Conservation (phyloP, 2,113 vertebrate genomes). For the Tinamus guttatus region DNA sequence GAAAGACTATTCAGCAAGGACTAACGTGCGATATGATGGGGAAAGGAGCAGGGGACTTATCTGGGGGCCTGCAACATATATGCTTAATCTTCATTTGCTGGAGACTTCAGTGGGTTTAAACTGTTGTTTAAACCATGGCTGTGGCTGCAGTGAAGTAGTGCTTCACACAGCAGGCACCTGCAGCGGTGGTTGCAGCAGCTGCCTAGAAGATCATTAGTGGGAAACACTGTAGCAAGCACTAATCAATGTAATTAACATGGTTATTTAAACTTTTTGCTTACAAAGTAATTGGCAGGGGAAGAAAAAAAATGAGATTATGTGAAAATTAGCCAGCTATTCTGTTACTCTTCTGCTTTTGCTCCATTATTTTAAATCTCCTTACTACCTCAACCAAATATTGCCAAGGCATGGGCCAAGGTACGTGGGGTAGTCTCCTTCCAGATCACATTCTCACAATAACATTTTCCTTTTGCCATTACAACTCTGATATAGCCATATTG, state of each 20-base stretch:
- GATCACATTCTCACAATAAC: conserved; percentile 45
- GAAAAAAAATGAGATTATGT: conserved; percentile 49
- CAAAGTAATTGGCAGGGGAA: conserved; percentile 43
- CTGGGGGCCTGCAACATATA: neutral
- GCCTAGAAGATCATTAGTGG: conserved; percentile 32
- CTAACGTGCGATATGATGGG: neutral
- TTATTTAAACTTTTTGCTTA: conserved; percentile 68
- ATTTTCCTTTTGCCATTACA: conserved; percentile 60
- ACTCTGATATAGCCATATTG: conserved; percentile 32
- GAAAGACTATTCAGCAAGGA: neutral
- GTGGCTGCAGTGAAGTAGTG: neutral
- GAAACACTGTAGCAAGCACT: conserved; percentile 56
- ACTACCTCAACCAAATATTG: conserved; percentile 41
- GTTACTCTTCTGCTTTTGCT: neutral
- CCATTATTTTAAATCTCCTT: conserved; percentile 60
- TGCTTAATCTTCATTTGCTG: neutral
- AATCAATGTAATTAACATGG: conserved; percentile 69
- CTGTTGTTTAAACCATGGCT: neutral
- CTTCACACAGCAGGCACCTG: neutral
- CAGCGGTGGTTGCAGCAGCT: conserved; percentile 19
- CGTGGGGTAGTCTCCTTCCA: conserved; percentile 3
- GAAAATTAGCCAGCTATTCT: conserved; percentile 54
- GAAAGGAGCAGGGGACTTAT: neutral
- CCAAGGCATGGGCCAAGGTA: neutral
- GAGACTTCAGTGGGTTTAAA: neutral